Percentiles rank a stretch among this genome's conserved stretches.
These are phyloP conservation scores for Gallinago undulata DNA, from an alignment of 2,113 vertebrate species.

Conservation along the genomic window DNA sequence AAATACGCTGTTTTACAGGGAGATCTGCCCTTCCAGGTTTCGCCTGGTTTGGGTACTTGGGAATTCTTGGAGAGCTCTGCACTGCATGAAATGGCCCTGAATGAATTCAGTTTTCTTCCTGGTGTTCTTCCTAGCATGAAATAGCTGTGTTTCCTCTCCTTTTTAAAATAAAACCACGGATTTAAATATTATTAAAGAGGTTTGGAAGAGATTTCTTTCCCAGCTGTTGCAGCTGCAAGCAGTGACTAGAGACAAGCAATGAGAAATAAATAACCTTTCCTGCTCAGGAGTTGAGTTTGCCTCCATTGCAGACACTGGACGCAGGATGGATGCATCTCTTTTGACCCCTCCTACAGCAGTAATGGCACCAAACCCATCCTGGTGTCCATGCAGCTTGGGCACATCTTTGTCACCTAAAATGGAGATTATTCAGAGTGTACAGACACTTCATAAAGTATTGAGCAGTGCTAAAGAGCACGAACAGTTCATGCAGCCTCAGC, in stretches of 20 bases:
- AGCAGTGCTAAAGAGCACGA: background rate
- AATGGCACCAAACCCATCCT: background rate
- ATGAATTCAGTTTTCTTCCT: background rate
- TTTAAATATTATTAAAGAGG: background rate
- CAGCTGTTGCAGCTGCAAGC: background rate
- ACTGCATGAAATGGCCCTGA: background rate
- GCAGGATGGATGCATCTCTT: background rate
- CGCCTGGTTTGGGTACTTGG: background rate
- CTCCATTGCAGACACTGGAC: background rate
- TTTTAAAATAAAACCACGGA: background rate
- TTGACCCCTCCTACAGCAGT: background rate
- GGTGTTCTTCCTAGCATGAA: background rate
- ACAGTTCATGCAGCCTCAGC: background rate
- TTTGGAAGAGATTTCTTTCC: background rate
- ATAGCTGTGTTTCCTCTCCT: background rate
- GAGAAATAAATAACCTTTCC: background rate
- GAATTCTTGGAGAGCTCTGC: background rate
- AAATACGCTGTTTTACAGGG: background rate
- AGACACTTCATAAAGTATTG: background rate
- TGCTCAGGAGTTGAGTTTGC: background rate
- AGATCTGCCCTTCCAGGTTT: background rate
- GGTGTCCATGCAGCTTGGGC: background rate
- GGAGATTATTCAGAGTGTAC: background rate
- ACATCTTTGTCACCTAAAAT: background rate
- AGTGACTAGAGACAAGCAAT: background rate